Conservation (phyloP, 2,113 vertebrate species). For the Herpetotheres cachinnans region DNA sequence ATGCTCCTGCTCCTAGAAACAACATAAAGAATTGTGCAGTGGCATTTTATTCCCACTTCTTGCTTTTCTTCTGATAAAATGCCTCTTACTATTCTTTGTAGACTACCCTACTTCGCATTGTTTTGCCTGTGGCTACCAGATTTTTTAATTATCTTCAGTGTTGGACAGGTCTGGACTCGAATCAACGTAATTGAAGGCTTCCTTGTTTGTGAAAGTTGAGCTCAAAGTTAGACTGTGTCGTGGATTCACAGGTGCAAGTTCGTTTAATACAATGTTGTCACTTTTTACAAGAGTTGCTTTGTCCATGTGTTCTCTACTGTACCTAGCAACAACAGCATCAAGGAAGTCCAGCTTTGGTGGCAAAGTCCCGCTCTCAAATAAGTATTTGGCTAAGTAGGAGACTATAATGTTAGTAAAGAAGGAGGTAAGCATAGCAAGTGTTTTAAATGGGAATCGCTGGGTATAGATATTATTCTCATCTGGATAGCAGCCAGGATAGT, state of each 20-base stretch:
- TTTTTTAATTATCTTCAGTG: slow-evolving; percentile 73
- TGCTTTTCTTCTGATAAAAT: slow-evolving; percentile 34
- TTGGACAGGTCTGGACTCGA: slow-evolving; percentile 86
- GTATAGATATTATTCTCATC: slow-evolving; percentile 79
- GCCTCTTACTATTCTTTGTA: background rate
- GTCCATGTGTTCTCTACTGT: slow-evolving; percentile 97
- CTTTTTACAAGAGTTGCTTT: slow-evolving; percentile 90
- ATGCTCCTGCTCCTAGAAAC: background rate
- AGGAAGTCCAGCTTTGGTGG: slow-evolving; percentile 93
- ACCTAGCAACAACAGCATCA: slow-evolving; percentile 91
- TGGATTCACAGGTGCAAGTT: slow-evolving; percentile 88
- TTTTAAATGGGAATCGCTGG: slow-evolving; percentile 94
- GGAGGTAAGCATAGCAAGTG: slow-evolving; percentile 88
- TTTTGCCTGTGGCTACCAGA: background rate
- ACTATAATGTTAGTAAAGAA: slow-evolving; percentile 87
- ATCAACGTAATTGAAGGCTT: slow-evolving; percentile 81
- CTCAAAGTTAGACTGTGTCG: slow-evolving; percentile 79
- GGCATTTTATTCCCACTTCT: background rate
- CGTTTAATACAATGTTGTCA: slow-evolving; percentile 91
- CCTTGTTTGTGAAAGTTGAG: slow-evolving; percentile 88
- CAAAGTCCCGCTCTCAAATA: slow-evolving; percentile 92
- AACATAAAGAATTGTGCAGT: slow-evolving; percentile 23
- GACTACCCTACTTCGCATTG: background rate
- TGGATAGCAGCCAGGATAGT: slow-evolving; percentile 87
- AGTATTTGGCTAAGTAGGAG: slow-evolving; percentile 89